Conservation (phyloP, 2,113 vertebrate genomes). For the Rostratula benghalensis region DNA sequence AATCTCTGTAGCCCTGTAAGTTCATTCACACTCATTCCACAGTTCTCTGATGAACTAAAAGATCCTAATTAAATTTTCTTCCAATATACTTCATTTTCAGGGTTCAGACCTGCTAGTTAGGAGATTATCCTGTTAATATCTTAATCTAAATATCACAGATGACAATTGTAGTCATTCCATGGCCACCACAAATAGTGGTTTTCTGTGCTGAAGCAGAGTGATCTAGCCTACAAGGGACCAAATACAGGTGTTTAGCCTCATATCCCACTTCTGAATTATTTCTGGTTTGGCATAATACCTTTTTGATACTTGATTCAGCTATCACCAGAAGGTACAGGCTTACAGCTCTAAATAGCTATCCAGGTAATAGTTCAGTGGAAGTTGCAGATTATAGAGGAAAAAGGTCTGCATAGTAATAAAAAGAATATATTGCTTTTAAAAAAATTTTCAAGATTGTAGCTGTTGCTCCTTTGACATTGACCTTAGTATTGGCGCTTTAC, state of each 20-base stretch:
- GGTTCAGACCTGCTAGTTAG: background rate
- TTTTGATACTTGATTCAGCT: background rate
- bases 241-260: background rate
- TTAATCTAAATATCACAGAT: background rate
- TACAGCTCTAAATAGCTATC: background rate
- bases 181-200: background rate
- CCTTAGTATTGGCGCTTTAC: background rate
- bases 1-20: background rate
- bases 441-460: background rate
- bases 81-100: background rate
- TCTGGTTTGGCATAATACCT: background rate
- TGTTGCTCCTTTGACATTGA: background rate
- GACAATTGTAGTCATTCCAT: background rate
- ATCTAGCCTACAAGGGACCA: background rate
- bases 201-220: background rate
- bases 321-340: background rate
- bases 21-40: background rate
- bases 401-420: background rate
- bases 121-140: background rate
- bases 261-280: background rate
- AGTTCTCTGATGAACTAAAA: background rate
- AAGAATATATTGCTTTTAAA: background rate
- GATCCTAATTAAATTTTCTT: slow-evolving; percentile 2
- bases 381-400: background rate
- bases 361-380: background rate